Evolutionary conservation across 1,140 invertebrate species (phyloP), one percentile per base, ranked within the genome.

Genomic region (Drosophila azteca): DNA sequence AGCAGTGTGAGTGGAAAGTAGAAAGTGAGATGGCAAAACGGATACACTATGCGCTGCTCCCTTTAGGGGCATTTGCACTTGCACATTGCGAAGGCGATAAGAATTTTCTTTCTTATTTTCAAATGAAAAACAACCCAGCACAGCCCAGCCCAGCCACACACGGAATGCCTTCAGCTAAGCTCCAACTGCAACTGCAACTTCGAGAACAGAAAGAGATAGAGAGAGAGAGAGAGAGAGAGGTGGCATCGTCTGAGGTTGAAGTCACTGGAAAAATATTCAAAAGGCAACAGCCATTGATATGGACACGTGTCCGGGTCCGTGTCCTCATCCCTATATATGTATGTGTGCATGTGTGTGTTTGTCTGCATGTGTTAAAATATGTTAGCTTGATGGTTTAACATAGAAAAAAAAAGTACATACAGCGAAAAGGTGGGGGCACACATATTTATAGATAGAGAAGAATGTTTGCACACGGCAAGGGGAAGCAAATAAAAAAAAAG

Each of bases 301-400:
- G 82, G 82, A 75, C 82, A 85, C 78, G 82, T 81, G 77, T 77
- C 58, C 43, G 60, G 64, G 60, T 62, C 51, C 58, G 29, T 54
- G 58, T 26, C 26, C 24, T 13, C 57, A 8, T 24, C 43, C 46
- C 20, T 74, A 29, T 57, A 29, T 59, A 41, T 43, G 67, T 39
- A 26, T 79, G 57, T 76, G 60, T 62, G 66, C 29, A 26, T 62
- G 66, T 39, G 35, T 79, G 57, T 76, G 63, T 62, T 64, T 57
- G 64, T 69, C 62, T 76, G 71, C 64, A 82, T 88, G 83, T 87
- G 83, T 83, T 88, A 88, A 88, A 88, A 88, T 88, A 88, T 88
- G 83, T 88, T 83, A 79, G 83, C 84, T 79, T 88, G 83, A 88
- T 88, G 84, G 83, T 83, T 88, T 88, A 88, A 79, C 83, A 79